These are phyloP conservation scores for Epistrophe grossulariae DNA, from an alignment of 2,888 invertebrate genomes.

Conservation along the genomic window DNA sequence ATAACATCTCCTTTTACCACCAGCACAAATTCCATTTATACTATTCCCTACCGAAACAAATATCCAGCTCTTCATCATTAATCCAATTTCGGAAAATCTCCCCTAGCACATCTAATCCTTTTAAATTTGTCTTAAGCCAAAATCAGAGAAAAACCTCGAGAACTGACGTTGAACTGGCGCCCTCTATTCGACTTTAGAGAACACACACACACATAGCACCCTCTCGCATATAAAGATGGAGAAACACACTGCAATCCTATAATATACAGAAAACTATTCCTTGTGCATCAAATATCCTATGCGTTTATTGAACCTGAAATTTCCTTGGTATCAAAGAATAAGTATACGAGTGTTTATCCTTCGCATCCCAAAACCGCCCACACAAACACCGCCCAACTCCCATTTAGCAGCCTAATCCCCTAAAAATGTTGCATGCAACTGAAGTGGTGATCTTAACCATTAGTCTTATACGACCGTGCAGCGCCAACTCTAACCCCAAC, in stretches of 20 bases:
- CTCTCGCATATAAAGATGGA: not conserved
- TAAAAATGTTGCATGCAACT: slow-evolving; percentile 74
- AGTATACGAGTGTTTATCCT: slow-evolving; percentile 25
- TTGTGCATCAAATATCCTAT: slow-evolving; percentile 68
- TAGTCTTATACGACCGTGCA: slow-evolving; percentile 68
- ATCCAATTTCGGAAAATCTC: slow-evolving; percentile 69
- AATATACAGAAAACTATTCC: slow-evolving; percentile 42
- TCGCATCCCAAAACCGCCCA: slow-evolving; percentile 27
- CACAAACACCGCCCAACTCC: slow-evolving; percentile 5
- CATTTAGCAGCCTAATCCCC: slow-evolving; percentile 67
- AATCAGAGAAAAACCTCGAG: slow-evolving; percentile 51
- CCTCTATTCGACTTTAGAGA: slow-evolving; percentile 72
- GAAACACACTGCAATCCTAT: slow-evolving; percentile 22
- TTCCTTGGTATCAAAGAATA: slow-evolving; percentile 19
- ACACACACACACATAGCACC: slow-evolving; percentile 17
- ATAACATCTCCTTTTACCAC: not conserved
- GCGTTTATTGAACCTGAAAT: slow-evolving; percentile 74
- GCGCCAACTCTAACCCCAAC: slow-evolving; percentile 59
- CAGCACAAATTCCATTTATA: slow-evolving; percentile 55
- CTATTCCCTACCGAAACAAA: slow-evolving; percentile 56
- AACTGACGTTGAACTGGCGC: slow-evolving; percentile 62
- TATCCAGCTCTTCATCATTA: slow-evolving; percentile 72
- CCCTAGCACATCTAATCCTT: slow-evolving; percentile 68
- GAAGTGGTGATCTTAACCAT: slow-evolving; percentile 72
- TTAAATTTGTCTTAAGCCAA: slow-evolving; percentile 68